Evolutionary conservation across 2,888 invertebrate genomes (phyloP), one percentile per base, ranked within the genome.

Genomic region (Stegophylla sp.): DNA sequence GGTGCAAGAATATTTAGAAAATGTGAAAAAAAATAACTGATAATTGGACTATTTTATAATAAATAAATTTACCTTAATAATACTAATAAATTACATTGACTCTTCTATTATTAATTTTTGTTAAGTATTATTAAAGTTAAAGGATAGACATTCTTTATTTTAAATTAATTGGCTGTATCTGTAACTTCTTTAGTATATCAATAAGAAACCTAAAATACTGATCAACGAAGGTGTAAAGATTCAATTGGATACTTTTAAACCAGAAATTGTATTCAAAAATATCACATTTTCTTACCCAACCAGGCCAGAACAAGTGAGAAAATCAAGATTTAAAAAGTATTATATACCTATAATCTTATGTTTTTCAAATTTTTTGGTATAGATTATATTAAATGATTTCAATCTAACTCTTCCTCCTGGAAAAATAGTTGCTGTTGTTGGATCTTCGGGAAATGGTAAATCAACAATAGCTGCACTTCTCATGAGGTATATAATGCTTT

Each of bases 391-490:
- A 66, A 91, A 93, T 83, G 89, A 95, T 85, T 95, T 98, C 85
- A 93, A 90, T 85, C 87, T 98, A 74, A 89, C 88, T 77, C 90
- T 98, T 84, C 93, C 93, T 0, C 92, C 94, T 5, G 97, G 97
- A 0, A 92, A 93, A 87, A 94, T 96, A 0, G 92, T 97, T 0
- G 98, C 98, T 0, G 90, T 98, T 51, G 97, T 97, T 43, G 96
- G 98, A 0, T 91, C 94, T 0, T 97, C 96, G 59, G 98, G 98
- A 1, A 95, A 95, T 85, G 97, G 97, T 1, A 98, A 98, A 88
- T 96, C 96, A 0, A 98, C 98, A 0, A 91, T 98, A 26, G 96
- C 93, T 2, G 91, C 93, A 0, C 88, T 98, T 56, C 87, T 98
- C 67, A 97, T 98, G 88, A 91, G 96, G 90, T 93, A 85, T 82